Conservation (phyloP, 2,797 vertebrate species). For the Halcyon leucocephala region DNA sequence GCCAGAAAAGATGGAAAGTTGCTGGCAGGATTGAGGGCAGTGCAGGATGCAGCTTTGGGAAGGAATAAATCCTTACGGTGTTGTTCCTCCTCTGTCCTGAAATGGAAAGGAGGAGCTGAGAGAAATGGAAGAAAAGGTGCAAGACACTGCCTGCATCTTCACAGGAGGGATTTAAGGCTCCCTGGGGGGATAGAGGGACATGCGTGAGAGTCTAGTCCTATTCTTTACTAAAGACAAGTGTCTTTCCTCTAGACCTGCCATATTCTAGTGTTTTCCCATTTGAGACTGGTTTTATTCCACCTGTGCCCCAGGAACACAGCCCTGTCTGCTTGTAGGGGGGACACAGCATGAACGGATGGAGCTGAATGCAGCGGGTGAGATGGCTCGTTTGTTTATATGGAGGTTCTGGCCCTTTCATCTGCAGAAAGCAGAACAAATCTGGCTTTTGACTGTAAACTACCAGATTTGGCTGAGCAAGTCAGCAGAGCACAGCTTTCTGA, state of each 20-base stretch:
- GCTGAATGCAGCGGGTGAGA: neutral
- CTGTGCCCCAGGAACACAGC: neutral
- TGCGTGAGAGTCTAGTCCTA: neutral
- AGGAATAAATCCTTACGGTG: neutral
- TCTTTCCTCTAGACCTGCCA: neutral
- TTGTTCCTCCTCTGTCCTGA: neutral
- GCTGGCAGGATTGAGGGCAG: neutral
- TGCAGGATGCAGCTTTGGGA: neutral
- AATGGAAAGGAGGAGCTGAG: neutral
- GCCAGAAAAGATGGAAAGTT: neutral
- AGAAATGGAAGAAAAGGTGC: neutral
- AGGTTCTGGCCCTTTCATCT: conserved; percentile 29
- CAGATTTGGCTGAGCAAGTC: neutral
- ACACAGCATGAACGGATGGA: neutral
- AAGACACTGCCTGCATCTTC: neutral
- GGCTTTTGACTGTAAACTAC: neutral
- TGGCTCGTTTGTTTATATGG: neutral
- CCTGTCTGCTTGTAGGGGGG: neutral
- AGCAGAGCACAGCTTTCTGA: neutral
- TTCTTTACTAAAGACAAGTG: neutral
- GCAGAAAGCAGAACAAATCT: conserved; percentile 22
- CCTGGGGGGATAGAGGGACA: neutral
- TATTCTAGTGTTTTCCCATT: neutral
- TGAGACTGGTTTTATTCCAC: neutral
- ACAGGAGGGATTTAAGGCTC: neutral